Evolutionary conservation across 1,140 invertebrate species (phyloP).

Genomic region (Dendrolimus kikuchii): DNA sequence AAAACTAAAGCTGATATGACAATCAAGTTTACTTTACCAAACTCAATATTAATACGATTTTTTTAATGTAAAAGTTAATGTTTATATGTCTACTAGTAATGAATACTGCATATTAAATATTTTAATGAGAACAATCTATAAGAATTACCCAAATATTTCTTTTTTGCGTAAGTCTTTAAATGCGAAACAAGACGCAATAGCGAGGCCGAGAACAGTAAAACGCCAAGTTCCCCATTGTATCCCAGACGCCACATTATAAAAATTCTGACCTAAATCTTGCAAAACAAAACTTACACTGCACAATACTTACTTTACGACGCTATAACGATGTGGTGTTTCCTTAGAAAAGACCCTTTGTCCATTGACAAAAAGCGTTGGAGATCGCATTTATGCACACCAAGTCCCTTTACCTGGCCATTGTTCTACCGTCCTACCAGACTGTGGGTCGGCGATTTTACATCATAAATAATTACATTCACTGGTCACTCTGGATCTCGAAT

Average conservation of each 20-base stretch:
- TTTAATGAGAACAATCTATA: too few relatives aligned
- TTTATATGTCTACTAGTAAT: too few relatives aligned
- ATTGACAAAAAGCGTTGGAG: slow-evolving; percentile 64
- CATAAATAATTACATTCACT: slow-evolving; percentile 63
- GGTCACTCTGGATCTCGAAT: slow-evolving; percentile 45
- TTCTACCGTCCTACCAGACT: slow-evolving; percentile 57
- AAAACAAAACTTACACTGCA: slow-evolving; percentile 61
- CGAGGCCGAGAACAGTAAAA: slow-evolving; percentile 31
- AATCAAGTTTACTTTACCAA: too few relatives aligned
- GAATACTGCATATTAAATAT: too few relatives aligned
- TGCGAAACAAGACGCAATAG: neutral
- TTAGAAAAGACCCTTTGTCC: slow-evolving; percentile 65
- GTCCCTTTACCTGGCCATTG: slow-evolving; percentile 59
- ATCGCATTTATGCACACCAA: slow-evolving; percentile 59
- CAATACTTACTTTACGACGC: slow-evolving; percentile 65
- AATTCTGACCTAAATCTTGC: slow-evolving; percentile 64
- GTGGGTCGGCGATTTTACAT: slow-evolving; percentile 50
- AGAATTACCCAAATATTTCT: too few relatives aligned
- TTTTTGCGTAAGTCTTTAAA: too few relatives aligned
- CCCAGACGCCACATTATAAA: slow-evolving; percentile 57
- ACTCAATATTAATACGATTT: neutral
- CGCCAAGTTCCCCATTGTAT: slow-evolving; percentile 42
- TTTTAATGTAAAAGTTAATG: neutral
- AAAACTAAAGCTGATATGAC: too few relatives aligned
- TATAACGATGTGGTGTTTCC: slow-evolving; percentile 69